Evolutionary conservation across 2,888 invertebrate species (phyloP), one percentile per base, ranked within the genome.

Genomic region (Calliopum simillimum): DNA sequence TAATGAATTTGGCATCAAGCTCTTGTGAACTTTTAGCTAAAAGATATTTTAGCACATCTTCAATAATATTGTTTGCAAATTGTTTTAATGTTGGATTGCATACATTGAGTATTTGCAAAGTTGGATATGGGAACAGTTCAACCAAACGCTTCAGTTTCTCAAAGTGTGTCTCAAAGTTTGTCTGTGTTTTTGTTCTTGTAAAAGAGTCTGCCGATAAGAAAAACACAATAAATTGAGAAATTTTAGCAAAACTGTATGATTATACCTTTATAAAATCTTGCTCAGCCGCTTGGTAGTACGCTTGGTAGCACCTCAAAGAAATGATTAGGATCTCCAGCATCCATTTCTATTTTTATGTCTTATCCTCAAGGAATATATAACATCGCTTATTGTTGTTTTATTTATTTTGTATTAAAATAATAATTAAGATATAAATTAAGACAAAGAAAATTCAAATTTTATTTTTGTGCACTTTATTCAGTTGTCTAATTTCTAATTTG

Each of bases 191-290:
- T 21, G 59, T 59, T 47, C 12, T 21, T 67, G 41, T 47, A 67
- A 33, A 16, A 16, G n/a, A 46, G 19, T 59, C 55, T 55, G 41
- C n/a, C 55, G 33, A 41, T 41, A 21, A 16, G 19, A 66, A 56
- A 25, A 46, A 53, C 12, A 21, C 19, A n/a, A n/a, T n/a, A n/a
- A n/a, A n/a, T n/a, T n/a, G n/a, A n/a, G n/a, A n/a, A n/a, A 49
- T 41, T 5, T 13, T 16, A 53, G 4, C 3, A 13, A n/a, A 19
- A 53, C 5, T 46, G 23, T 1, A 16, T 21, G 51, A 49, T 67
- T 66, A 33, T 69, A 82, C 83, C 75, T 78, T 73, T 5, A 81
- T 53, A 12, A 76, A 41, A 21, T 77, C 66, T 14, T 75, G 75
- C 44, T 81, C 78, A 14, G n/a, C n/a, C n/a, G n/a, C n/a, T n/a